Evolutionary conservation across 2,113 vertebrate species (phyloP).

Genomic region (Nyctibius bracteatus): DNA sequence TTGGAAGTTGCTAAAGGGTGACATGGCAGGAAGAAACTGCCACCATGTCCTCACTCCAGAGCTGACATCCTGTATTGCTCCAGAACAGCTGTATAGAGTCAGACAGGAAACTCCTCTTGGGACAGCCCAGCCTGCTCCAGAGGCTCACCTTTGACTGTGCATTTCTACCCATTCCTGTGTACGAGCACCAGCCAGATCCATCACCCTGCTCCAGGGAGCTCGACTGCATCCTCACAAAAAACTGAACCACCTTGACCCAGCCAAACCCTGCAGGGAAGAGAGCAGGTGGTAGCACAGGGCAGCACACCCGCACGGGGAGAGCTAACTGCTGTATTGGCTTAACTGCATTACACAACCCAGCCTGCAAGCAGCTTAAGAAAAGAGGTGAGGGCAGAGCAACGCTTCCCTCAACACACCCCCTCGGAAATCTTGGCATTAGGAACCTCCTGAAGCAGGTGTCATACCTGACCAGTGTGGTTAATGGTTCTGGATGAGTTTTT

Average conservation of each 20-base stretch:
- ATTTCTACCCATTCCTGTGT: neutral
- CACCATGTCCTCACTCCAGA: neutral
- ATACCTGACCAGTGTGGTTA: neutral
- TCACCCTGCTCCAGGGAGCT: neutral
- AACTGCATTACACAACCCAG: neutral
- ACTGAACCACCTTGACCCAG: neutral
- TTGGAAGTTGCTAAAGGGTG: neutral
- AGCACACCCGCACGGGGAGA: neutral
- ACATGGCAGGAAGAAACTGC: neutral
- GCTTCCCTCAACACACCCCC: neutral
- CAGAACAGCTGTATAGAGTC: neutral
- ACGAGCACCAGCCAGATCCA: neutral
- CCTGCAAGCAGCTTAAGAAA: neutral
- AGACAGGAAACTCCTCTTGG: neutral
- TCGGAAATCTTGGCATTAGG: accelerated
- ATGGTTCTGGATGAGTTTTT: neutral
- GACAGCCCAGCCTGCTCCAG: neutral
- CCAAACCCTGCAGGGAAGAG: neutral
- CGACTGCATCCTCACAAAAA: neutral
- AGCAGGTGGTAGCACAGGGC: accelerated
- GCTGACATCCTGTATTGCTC: neutral
- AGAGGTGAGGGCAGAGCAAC: neutral
- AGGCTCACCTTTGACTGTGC: neutral
- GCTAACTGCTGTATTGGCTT: neutral
- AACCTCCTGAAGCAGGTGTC: neutral